Percentiles rank a stretch among this genome's conserved stretches.
Evolutionary conservation across 30 jellyfish, hydroid and myxozoan genomes (phyloP).

Genomic region (Aurelia sp.): DNA sequence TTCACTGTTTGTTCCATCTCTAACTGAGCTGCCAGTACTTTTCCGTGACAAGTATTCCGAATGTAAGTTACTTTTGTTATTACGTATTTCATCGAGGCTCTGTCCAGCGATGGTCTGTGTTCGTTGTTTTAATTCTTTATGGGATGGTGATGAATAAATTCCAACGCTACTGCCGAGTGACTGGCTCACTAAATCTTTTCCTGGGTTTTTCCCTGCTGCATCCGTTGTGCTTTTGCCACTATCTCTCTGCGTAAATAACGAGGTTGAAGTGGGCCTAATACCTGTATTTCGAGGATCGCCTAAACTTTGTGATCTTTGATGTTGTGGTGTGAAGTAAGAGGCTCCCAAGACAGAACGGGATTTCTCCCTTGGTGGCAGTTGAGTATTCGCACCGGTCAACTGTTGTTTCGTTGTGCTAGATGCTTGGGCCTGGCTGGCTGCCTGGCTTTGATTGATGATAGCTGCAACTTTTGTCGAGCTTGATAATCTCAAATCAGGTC

Average conservation of each 20-base stretch:
- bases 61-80: neutral
- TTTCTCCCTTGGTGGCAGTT: slow-evolving; percentile 68
- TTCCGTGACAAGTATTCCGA: slow-evolving; percentile 22
- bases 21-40: slow-evolving; percentile 12
- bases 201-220: slow-evolving; percentile 62
- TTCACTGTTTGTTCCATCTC: slow-evolving; percentile 15
- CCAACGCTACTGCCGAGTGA: slow-evolving; percentile 15
- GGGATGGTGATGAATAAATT: slow-evolving; percentile 20
- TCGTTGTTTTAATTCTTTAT: slow-evolving; percentile 1
- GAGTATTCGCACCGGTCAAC: slow-evolving; percentile 67
- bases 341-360: slow-evolving; percentile 57
- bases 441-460: slow-evolving; percentile 41
- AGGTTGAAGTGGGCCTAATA: neutral
- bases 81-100: slow-evolving; percentile 14
- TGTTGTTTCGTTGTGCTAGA: slow-evolving; percentile 50
- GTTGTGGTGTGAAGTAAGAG: slow-evolving; percentile 41
- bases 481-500: slow-evolving; percentile 44
- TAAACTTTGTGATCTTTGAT: slow-evolving; percentile 32
- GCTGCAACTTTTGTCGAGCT: slow-evolving; percentile 56
- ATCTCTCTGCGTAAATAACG: slow-evolving; percentile 30
- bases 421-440: slow-evolving; percentile 48
- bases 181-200: slow-evolving; percentile 27
- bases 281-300: slow-evolving; percentile 16
- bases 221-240: slow-evolving; percentile 20
- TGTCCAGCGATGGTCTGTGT: neutral